Conservation (phyloP, 2,113 vertebrate species). For the Scopus umbretta region DNA sequence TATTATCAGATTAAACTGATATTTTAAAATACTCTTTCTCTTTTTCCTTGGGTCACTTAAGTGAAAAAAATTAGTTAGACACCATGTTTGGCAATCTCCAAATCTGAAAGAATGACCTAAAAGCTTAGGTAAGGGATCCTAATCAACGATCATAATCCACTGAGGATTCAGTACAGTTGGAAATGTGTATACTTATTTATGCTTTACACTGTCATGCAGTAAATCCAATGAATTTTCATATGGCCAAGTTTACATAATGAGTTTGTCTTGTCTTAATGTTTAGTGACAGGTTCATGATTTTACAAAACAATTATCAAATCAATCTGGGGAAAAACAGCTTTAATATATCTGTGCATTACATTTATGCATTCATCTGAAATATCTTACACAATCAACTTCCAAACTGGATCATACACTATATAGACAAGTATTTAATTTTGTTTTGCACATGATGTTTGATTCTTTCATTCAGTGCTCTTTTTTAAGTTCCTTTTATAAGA, state of each 20-base stretch:
- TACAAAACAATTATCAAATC: not conserved
- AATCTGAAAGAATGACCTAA: not conserved
- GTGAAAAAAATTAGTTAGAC: not conserved
- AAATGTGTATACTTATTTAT: not conserved
- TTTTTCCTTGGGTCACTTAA: not conserved
- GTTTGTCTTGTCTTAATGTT: not conserved
- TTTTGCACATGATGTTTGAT: not conserved
- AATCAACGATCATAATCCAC: not conserved
- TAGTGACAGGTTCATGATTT: not conserved
- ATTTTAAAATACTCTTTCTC: not conserved
- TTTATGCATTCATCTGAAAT: not conserved
- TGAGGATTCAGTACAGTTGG: not conserved
- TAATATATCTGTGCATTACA: not conserved
- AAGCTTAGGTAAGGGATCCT: not conserved
- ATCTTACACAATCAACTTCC: not conserved
- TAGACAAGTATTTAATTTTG: not conserved
- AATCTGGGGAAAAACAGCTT: not conserved
- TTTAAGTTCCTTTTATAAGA: not conserved
- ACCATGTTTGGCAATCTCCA: not conserved
- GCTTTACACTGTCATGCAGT: not conserved
- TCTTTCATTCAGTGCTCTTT: not conserved
- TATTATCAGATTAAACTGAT: not conserved
- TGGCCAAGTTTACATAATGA: not conserved
- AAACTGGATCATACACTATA: not conserved
- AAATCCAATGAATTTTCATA: not conserved